Percentiles rank a stretch among this genome's conserved stretches.
Evolutionary conservation across 1,140 invertebrate genomes (phyloP).

Genomic region (Aphaenogaster floridana): DNA sequence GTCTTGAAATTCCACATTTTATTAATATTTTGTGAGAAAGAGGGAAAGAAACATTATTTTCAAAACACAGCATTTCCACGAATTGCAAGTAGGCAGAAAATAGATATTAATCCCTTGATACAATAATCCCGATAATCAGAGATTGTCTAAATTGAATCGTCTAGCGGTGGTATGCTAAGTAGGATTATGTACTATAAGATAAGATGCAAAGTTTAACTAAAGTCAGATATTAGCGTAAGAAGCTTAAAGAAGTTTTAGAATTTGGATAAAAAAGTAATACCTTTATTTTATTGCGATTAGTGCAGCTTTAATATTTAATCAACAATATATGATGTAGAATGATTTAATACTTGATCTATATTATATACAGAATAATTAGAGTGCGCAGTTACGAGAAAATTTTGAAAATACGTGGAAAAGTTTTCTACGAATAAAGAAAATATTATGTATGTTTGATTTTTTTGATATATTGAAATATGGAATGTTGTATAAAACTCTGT

Average conservation of each 20-base stretch:
- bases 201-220: constrained; percentile 59
- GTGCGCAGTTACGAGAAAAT: background rate
- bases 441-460: background rate
- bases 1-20: background rate
- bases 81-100: constrained; percentile 16
- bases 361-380: background rate
- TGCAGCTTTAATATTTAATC: background rate
- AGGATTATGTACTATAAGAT: constrained; percentile 57
- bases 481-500: background rate
- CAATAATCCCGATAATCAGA: constrained; percentile 54
- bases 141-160: constrained; percentile 61
- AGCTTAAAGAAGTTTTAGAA: constrained; percentile 47
- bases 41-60: background rate
- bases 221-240: constrained; percentile 26
- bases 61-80: background rate
- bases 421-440: background rate
- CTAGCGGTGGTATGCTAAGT: constrained; percentile 45
- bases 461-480: background rate
- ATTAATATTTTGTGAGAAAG: background rate
- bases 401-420: background rate
- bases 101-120: constrained; percentile 47
- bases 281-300: constrained; percentile 7
- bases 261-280: constrained; percentile 33
- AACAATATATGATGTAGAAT: background rate
- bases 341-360: background rate